Evolutionary conservation across 2,797 vertebrate genomes (phyloP), one percentile per base, ranked within the genome.

Genomic region (Tenualosa thibaudeaui): DNA sequence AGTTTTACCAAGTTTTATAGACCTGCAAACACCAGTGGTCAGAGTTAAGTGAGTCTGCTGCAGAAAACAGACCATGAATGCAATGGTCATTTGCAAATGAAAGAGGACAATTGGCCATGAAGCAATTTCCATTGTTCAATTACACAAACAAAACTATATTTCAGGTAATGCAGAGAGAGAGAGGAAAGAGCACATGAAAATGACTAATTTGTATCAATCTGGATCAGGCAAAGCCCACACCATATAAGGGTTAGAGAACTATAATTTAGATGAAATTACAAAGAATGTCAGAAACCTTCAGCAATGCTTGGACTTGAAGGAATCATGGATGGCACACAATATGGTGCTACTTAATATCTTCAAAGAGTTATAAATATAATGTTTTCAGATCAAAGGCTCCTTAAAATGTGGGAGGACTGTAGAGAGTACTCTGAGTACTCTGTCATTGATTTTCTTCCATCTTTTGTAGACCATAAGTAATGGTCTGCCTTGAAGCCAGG

Each of bases 331-430:
- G 68, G 13, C 13, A 37, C 12, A 75, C 13, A 37, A 17, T 37
- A 24, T 71, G 26, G 4, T 71, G 65, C 65, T 17, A 31, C 31
- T 37, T 68, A 75, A 40, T 40, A 17, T 75, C 68, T 43, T 75
- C 68, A 75, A 75, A 75, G 68, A 17, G 31, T 43, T 78, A 8
- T 78, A 43, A 43, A 43, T 75, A 46, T 43, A 19, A 46, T 78
- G 12, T 78, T 40, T 78, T 78, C 40, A 22, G 71, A 78, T 78
- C 37, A 78, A 78, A 78, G 71, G 71, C 43, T 78, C 71, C 17
- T 43, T 75, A 10, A 75, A 22, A 46, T 78, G 71, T 78, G 37
- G 71, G 40, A 46, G 17, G 71, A 46, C 71, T 46, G 71, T 40
- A 7, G 15, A 7, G 15, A 43, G 37, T 37, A 31, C 40, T 31